phyloP scores from a whole-genome alignment of 2,113 vertebrate species.

The Nicator chloris region DNA sequence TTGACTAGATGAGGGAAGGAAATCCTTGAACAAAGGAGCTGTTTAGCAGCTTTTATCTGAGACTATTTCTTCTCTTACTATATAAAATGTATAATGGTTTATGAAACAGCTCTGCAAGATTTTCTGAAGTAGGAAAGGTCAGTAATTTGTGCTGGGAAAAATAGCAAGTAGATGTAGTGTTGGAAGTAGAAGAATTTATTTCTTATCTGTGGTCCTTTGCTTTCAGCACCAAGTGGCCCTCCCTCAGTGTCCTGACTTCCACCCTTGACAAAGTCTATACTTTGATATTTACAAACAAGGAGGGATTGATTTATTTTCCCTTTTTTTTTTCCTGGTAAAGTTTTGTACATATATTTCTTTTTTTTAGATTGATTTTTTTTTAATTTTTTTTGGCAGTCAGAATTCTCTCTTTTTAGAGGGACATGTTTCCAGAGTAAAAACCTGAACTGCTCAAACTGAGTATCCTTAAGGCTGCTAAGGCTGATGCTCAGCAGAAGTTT shows the following conservation, averaged over 20 bases:
- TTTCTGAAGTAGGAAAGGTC: neutral
- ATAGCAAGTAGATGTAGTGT: neutral
- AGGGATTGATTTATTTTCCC: fast-evolving
- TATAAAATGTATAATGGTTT: neutral
- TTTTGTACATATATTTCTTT: neutral
- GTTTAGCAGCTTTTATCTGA: neutral
- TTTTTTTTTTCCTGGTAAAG: neutral
- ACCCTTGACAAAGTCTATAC: neutral
- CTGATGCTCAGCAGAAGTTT: neutral
- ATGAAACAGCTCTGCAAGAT: neutral
- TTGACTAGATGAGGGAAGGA: neutral
- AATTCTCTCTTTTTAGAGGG: neutral
- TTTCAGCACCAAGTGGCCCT: neutral
- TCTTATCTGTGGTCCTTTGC: neutral
- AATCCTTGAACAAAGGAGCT: neutral
- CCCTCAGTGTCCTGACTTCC: neutral
- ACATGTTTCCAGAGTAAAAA: neutral
- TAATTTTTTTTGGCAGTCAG: neutral
- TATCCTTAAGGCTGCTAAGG: neutral
- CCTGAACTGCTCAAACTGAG: neutral
- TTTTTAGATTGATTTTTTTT: neutral
- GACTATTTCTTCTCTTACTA: neutral
- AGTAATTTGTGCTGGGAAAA: neutral
- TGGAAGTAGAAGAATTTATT: neutral
- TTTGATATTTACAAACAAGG: neutral